Conservation (phyloP, 2,797 vertebrate genomes). For the Leucoraja ocellata region DNA sequence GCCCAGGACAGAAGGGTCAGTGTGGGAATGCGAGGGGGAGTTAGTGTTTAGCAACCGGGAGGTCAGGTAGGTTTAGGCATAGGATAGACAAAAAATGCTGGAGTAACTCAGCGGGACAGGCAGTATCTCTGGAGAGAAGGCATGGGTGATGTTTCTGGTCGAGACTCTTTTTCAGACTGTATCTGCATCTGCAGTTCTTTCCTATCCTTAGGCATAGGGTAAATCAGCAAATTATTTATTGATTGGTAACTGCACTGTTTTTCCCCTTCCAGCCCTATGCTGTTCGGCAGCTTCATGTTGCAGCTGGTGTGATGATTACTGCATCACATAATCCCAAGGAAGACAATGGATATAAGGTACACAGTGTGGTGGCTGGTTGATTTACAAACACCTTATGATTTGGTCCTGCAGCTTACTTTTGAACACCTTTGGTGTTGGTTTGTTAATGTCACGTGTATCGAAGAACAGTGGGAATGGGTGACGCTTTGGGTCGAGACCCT, state of each 20-base stretch:
- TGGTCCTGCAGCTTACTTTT: not conserved
- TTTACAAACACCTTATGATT: not conserved
- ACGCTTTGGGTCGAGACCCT: not conserved
- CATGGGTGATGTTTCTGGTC: too few species aligned
- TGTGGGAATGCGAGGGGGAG: too few species aligned
- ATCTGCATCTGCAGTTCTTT: too few species aligned
- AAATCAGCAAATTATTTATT: not conserved
- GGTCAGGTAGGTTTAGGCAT: too few species aligned
- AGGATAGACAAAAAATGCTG: too few species aligned
- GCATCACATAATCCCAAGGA: conserved; percentile 93
- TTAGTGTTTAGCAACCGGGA: too few species aligned
- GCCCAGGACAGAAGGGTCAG: too few species aligned
- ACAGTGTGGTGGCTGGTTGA: not conserved
- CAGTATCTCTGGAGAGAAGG: too few species aligned
- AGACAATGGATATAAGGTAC: conserved; percentile 94
- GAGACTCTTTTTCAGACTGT: too few species aligned
- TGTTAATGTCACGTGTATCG: not conserved
- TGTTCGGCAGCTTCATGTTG: conserved; percentile 72
- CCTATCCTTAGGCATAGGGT: not conserved
- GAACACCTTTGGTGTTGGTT: not conserved
- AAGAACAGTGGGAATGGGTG: too few species aligned
- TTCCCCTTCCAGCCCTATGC: conserved; percentile 73
- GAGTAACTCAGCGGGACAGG: too few species aligned
- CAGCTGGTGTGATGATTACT: conserved; percentile 90
- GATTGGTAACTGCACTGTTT: not conserved